These are phyloP conservation scores for Rutilus rutilus DNA, from an alignment of 2,113 vertebrate genomes.

Conservation along the genomic window DNA sequence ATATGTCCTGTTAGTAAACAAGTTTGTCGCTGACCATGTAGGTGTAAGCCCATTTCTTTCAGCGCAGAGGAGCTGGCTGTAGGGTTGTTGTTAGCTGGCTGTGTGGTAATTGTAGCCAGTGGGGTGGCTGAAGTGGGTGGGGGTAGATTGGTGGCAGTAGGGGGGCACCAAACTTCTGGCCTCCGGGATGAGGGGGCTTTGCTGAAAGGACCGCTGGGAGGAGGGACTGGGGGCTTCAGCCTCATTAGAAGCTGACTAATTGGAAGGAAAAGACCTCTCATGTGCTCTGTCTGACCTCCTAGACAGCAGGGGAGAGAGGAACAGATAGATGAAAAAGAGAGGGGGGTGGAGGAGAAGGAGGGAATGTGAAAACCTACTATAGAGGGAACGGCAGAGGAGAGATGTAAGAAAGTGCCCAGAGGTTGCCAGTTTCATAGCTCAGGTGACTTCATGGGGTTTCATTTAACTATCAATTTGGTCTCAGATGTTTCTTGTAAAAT, in stretches of 20 bases:
- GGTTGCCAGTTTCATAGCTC: background rate
- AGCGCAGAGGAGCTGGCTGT: conserved; percentile 44
- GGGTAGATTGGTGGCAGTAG: conserved; percentile 44
- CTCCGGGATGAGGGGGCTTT: conserved; percentile 55
- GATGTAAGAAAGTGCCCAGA: background rate
- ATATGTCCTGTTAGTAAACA: conserved; percentile 26
- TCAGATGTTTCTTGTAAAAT: conserved; percentile 28
- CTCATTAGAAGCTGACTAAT: conserved; percentile 79
- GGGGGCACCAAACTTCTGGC: conserved; percentile 53
- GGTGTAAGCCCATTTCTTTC: background rate
- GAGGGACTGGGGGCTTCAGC: conserved; percentile 63
- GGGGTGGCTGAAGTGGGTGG: conserved; percentile 58
- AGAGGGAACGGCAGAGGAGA: background rate
- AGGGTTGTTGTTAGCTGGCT: conserved; percentile 63
- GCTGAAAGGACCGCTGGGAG: conserved; percentile 37
- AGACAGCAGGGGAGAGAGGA: conserved; percentile 71
- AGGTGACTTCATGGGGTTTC: conserved; percentile 7
- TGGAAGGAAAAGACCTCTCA: conserved; percentile 76
- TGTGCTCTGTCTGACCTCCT: conserved; percentile 76
- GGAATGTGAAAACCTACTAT: conserved; percentile 22
- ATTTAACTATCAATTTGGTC: conserved; percentile 1
- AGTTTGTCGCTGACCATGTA: background rate
- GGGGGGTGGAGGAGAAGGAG: conserved; percentile 27
- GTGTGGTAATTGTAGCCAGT: conserved; percentile 71
- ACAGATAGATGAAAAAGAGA: conserved; percentile 49